Evolutionary conservation across 2,797 vertebrate genomes (phyloP).

Genomic region (Heterohyrax brucei): DNA sequence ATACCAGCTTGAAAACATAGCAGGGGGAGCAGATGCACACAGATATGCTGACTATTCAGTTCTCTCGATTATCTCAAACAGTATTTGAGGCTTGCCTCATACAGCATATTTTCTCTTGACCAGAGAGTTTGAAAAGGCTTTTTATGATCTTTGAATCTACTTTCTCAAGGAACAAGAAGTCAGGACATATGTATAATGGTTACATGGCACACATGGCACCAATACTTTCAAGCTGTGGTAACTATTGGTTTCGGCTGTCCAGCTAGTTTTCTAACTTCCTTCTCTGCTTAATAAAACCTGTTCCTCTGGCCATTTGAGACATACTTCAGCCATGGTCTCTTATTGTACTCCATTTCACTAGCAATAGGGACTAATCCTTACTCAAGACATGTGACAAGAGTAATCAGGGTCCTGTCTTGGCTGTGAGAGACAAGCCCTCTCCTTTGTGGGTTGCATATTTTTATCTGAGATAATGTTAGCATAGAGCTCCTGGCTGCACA

Average conservation of each 20-base stretch:
- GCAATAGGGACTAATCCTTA: background rate
- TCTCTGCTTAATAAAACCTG: background rate
- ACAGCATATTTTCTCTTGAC: constrained; percentile 16
- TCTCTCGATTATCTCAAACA: constrained; percentile 48
- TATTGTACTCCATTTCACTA: background rate
- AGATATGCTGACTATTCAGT: constrained; percentile 1
- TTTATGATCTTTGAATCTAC: background rate
- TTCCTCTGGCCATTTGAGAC: background rate
- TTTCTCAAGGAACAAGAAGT: background rate
- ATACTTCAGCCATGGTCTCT: background rate
- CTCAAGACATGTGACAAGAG: background rate
- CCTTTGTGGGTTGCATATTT: constrained; percentile 25
- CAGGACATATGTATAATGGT: background rate
- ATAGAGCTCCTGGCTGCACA: background rate
- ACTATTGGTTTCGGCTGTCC: constrained; percentile 15
- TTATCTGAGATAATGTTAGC: constrained; percentile 38
- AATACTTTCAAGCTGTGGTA: background rate
- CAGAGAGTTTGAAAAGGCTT: constrained; percentile 17
- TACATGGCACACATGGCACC: background rate
- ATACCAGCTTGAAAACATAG: constrained; percentile 27
- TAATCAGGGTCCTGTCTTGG: constrained; percentile 14
- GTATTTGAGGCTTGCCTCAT: background rate
- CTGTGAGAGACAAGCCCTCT: background rate
- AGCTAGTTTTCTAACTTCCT: background rate
- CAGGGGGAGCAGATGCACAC: constrained; percentile 15